Evolutionary conservation across 2,113 vertebrate species (phyloP).

Genomic region (Plecotus auritus): DNA sequence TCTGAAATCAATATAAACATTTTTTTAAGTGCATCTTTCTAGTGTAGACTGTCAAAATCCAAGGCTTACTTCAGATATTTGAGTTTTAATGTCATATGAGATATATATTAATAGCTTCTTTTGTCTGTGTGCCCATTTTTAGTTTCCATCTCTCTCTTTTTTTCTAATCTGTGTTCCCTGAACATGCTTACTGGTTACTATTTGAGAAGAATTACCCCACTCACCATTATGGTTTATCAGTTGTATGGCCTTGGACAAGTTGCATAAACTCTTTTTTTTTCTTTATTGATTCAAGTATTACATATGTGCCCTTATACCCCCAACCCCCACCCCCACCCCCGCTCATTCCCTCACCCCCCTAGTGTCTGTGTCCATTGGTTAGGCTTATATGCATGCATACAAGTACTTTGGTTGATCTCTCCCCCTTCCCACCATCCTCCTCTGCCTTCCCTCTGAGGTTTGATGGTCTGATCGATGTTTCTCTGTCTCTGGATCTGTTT

Average conservation of each 20-base stretch:
- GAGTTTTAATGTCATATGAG: not conserved
- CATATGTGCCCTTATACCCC: no score
- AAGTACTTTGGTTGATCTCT: no score
- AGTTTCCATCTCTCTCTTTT: not conserved
- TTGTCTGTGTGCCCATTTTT: not conserved
- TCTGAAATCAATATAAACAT: no score
- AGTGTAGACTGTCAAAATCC: not conserved
- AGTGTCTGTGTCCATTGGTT: no score
- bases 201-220: not conserved
- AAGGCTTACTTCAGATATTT: not conserved
- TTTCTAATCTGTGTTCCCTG: slow-evolving; percentile 5
- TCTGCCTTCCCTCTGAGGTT: no score
- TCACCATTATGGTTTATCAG: not conserved
- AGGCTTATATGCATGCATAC: no score
- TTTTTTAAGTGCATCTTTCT: not conserved
- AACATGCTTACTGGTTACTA: not conserved
- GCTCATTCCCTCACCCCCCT: no score
- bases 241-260: not conserved
- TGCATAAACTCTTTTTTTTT: not conserved
- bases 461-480: no score
- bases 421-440: no score
- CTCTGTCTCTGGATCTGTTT: no score
- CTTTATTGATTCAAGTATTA: no score
- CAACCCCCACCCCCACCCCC: no score
- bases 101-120: not conserved